These are phyloP conservation scores for Anhinga rufa DNA, from an alignment of 2,113 vertebrate genomes.

Conservation along the genomic window DNA sequence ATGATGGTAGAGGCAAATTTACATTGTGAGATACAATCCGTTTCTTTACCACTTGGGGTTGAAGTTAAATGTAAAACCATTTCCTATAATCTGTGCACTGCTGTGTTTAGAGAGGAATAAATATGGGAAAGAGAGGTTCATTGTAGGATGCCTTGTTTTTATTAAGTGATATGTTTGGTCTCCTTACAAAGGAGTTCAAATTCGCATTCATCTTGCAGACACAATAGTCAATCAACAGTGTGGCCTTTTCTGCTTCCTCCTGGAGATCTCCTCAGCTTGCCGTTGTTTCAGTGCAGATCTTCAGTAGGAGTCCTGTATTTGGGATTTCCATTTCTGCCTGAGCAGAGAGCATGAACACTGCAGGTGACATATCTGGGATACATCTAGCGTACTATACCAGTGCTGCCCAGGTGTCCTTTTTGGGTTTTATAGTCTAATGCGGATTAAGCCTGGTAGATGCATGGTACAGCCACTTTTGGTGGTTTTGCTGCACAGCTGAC, in stretches of 20 bases:
- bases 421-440: not conserved
- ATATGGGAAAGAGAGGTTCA: constrained; percentile 1
- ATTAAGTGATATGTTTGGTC: not conserved
- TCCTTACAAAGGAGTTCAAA: not conserved
- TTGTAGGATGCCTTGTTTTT: constrained; percentile 38
- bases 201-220: not conserved
- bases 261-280: not conserved
- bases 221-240: not conserved
- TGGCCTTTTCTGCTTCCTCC: not conserved
- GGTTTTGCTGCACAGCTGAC: not conserved
- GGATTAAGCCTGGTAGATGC: not conserved
- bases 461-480: accelerated
- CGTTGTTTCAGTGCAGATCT: not conserved
- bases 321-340: not conserved
- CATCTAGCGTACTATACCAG: accelerated
- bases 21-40: not conserved
- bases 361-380: not conserved
- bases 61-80: constrained; percentile 40
- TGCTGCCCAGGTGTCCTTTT: accelerated
- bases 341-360: not conserved
- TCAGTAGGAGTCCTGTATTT: not conserved
- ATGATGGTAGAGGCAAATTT: constrained; percentile 46
- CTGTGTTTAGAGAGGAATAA: constrained; percentile 38
- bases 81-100: constrained; percentile 32
- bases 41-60: constrained; percentile 43